Evolutionary conservation across 2,888 invertebrate species (phyloP).

Genomic region (Megamerina dolium): DNA sequence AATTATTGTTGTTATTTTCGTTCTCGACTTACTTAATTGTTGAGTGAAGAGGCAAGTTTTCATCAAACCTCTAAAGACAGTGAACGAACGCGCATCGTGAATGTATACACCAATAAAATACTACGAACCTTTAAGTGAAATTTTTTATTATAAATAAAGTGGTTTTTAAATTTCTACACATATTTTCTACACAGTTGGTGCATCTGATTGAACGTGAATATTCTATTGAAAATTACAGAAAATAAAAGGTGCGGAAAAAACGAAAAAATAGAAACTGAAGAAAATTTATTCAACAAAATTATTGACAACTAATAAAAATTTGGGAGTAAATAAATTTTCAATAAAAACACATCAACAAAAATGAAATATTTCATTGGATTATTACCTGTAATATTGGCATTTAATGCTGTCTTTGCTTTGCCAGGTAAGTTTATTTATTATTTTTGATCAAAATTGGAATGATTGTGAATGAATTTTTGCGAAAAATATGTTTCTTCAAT

Average conservation of each 20-base stretch:
- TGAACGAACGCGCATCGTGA: constrained; percentile 8
- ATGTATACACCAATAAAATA: neutral
- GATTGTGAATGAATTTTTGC: neutral
- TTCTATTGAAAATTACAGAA: too few relatives aligned
- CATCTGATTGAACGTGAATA: too few relatives aligned
- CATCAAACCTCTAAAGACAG: constrained; percentile 20
- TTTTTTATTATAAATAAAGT: too few relatives aligned
- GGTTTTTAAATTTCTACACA: too few relatives aligned
- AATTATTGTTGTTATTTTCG: neutral
- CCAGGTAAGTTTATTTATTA: constrained; percentile 40
- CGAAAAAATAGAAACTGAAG: too few relatives aligned
- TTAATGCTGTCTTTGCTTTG: constrained; percentile 38
- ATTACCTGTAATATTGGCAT: constrained; percentile 35
- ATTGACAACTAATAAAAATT: too few relatives aligned
- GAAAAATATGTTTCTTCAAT: neutral
- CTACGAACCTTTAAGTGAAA: too few relatives aligned
- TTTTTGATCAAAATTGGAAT: constrained; percentile 31
- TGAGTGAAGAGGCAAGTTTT: constrained; percentile 20
- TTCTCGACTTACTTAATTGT: constrained; percentile 17
- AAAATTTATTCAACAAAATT: too few relatives aligned
- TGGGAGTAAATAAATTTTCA: too few relatives aligned
- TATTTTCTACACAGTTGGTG: too few relatives aligned
- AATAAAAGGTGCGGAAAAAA: too few relatives aligned
- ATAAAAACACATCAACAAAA: too few relatives aligned
- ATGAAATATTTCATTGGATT: constrained; percentile 41